Percentiles rank a stretch among this genome's conserved stretches.
phyloP scores from a whole-genome alignment of 30 jellyfish, hydroid and myxozoan species.

The Nemopilema nomurai region DNA sequence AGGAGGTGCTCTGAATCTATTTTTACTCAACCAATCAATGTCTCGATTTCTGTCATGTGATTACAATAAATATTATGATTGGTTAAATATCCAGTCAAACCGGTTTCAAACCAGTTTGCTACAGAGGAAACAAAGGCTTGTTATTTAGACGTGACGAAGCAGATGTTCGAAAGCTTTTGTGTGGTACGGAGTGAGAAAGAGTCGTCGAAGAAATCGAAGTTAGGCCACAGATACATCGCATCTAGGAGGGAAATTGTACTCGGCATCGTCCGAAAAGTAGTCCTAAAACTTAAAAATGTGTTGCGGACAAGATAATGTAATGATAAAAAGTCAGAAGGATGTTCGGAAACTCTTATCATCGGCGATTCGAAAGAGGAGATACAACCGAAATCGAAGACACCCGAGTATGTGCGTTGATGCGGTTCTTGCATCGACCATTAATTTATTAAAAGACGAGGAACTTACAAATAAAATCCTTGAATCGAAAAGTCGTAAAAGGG shows the following conservation, averaged over 20 bases:
- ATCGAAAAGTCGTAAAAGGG: conserved; percentile 53
- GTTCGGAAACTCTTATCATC: conserved; percentile 50
- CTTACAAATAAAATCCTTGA: background rate
- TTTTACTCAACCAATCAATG: background rate
- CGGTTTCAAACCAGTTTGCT: background rate
- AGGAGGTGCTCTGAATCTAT: background rate
- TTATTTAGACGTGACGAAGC: background rate
- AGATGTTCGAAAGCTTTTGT: background rate
- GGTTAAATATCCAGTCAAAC: background rate
- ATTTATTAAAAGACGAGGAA: conserved; percentile 28
- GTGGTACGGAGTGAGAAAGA: background rate
- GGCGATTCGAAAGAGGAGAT: conserved; percentile 36
- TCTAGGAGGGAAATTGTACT: background rate
- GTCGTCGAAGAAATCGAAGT: background rate
- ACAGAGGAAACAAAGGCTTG: background rate
- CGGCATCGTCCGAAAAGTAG: background rate
- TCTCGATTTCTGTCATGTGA: background rate
- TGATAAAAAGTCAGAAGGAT: conserved; percentile 26
- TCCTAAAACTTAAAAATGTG: conserved; percentile 24
- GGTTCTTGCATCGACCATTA: conserved; percentile 42
- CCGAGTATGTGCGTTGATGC: conserved; percentile 76
- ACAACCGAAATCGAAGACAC: conserved; percentile 49
- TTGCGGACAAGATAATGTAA: conserved; percentile 42
- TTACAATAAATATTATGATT: background rate
- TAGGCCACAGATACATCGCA: background rate